A percentile compares a stretch with the other conserved stretches of the same genome.
Evolutionary conservation across 1,140 invertebrate species (phyloP).

Genomic region (Hylaeus anthracinus): DNA sequence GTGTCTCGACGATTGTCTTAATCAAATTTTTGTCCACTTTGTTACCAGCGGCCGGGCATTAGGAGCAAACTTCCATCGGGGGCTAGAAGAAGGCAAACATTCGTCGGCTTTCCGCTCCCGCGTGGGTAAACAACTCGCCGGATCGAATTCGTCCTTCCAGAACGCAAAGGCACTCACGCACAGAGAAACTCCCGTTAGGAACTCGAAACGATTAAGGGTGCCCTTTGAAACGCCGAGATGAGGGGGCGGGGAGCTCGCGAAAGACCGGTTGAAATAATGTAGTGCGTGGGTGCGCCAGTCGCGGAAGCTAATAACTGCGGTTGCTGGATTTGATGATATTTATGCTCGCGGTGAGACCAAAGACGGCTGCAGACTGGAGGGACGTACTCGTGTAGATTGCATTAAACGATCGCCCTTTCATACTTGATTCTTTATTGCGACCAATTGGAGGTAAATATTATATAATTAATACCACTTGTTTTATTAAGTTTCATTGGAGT

Average conservation of each 20-base stretch:
- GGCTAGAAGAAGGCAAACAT: conserved; percentile 67
- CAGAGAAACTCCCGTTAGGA: conserved; percentile 42
- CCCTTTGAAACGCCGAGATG: conserved; percentile 53
- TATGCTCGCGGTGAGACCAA: conserved; percentile 17
- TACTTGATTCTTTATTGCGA: neutral
- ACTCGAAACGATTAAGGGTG: conserved; percentile 58
- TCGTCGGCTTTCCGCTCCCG: conserved; percentile 55
- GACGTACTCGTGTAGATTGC: neutral
- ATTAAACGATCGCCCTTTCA: neutral
- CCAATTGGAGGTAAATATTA: neutral
- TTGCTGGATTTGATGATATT: conserved; percentile 49
- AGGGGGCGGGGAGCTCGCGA: conserved; percentile 6
- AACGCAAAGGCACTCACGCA: conserved; percentile 36
- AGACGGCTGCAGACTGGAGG: neutral
- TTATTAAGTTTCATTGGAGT: neutral
- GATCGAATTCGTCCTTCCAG: conserved; percentile 59
- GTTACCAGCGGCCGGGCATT: conserved; percentile 49
- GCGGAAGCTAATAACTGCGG: conserved; percentile 48
- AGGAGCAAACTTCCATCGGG: conserved; percentile 50
- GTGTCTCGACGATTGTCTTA: conserved; percentile 57
- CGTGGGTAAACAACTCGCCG: conserved; percentile 55
- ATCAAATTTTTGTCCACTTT: conserved; percentile 69
- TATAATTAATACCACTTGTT: neutral
- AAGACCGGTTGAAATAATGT: conserved; percentile 46
- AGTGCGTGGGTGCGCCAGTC: conserved; percentile 18